Evolutionary conservation across 1,140 invertebrate genomes (phyloP).

Genomic region (Euwallacea similis): DNA sequence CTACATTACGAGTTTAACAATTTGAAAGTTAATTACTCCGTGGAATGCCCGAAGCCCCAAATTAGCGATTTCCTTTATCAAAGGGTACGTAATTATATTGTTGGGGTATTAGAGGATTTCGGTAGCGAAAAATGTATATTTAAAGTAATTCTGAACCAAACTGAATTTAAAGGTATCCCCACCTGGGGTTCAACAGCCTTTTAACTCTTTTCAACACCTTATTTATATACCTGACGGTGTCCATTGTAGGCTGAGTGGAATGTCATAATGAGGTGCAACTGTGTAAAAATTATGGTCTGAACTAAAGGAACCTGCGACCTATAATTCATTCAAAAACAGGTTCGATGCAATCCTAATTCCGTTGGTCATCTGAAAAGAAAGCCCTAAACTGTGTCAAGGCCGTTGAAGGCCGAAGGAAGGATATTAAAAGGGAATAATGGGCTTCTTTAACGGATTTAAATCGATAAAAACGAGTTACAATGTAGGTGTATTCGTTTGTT

Average conservation of each 20-base stretch:
- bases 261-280: conserved; percentile 28
- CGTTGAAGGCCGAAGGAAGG: conserved; percentile 13
- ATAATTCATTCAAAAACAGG: conserved; percentile 36
- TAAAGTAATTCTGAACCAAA: no score
- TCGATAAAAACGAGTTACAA: conserved; percentile 5
- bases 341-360: conserved; percentile 21
- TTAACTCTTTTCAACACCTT: conserved; percentile 23
- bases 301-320: conserved; percentile 24
- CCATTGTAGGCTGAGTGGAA: conserved; percentile 32
- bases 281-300: conserved; percentile 18
- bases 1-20: background rate
- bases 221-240: conserved; percentile 29
- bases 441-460: conserved; percentile 16
- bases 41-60: background rate
- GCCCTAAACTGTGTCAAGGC: conserved; percentile 29
- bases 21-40: conserved; percentile 11
- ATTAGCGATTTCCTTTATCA: conserved; percentile 9
- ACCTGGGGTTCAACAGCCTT: conserved; percentile 14
- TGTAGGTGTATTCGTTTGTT: background rate
- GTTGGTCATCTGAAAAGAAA: conserved; percentile 21
- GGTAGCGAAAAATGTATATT: no score
- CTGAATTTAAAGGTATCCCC: no score
- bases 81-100: conserved; percentile 9
- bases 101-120: background rate
- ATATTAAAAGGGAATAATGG: conserved; percentile 19